Conservation (phyloP, 2,113 vertebrate species). For the Anseranas semipalmata region DNA sequence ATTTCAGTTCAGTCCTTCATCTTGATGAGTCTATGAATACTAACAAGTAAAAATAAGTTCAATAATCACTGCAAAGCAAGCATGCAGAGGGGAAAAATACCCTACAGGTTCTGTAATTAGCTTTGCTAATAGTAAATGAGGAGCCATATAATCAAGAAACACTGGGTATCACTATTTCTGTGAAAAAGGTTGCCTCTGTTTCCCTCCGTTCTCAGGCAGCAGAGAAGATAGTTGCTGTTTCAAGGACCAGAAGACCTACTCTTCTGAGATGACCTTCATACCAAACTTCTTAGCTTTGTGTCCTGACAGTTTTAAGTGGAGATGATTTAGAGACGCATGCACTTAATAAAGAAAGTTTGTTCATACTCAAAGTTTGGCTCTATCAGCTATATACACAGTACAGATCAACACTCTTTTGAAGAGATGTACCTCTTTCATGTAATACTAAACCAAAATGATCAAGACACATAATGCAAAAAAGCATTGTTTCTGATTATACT, state of each 20-base stretch:
- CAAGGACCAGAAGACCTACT: constrained; percentile 7
- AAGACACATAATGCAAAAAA: accelerated
- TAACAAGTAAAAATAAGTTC: not conserved
- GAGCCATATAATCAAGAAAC: not conserved
- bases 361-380: not conserved
- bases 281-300: not conserved
- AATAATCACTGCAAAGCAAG: constrained; percentile 12
- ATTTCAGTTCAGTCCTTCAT: constrained; percentile 9
- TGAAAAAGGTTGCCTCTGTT: not conserved
- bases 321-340: not conserved
- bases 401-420: not conserved
- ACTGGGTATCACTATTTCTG: not conserved
- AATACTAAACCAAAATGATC: not conserved
- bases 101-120: not conserved
- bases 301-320: not conserved
- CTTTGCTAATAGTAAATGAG: constrained; percentile 16
- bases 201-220: not conserved
- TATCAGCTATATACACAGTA: not conserved
- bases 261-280: accelerated
- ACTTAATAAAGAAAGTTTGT: not conserved
- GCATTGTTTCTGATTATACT: not conserved
- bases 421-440: accelerated
- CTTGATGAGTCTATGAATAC: constrained; percentile 3
- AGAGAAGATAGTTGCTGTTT: not conserved
- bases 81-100: constrained; percentile 1